Evolutionary conservation across 1,140 invertebrate genomes (phyloP).

Genomic region (Pseudomyrmex concolor): DNA sequence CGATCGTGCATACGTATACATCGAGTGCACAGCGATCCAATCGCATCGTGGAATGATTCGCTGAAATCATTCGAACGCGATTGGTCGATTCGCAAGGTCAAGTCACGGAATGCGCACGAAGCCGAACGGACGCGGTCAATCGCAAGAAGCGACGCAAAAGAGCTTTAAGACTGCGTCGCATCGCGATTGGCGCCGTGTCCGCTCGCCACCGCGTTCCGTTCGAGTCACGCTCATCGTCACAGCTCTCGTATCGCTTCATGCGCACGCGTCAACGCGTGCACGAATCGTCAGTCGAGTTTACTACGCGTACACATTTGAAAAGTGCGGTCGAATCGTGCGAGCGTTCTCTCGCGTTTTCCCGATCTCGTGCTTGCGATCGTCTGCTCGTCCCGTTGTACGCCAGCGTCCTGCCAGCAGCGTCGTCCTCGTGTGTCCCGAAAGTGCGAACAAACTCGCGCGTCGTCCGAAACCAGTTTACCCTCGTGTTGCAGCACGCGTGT

Average conservation of each 20-base stretch:
- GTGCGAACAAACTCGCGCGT: slow-evolving; percentile 16
- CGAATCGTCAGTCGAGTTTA: slow-evolving; percentile 1
- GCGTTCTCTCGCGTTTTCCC: slow-evolving; percentile 7
- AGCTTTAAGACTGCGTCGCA: no score
- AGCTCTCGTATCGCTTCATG: neutral
- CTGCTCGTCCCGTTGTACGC: neutral
- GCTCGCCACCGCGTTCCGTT: no score
- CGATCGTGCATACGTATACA: no score
- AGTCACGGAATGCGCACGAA: no score
- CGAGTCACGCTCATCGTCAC: no score
- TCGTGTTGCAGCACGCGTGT: slow-evolving; percentile 19
- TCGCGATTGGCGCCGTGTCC: no score
- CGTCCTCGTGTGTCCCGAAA: neutral
- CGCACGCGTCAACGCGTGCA: slow-evolving; percentile 28
- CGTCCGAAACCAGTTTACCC: slow-evolving; percentile 18
- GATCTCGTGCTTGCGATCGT: neutral
- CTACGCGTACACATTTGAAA: slow-evolving; percentile 49
- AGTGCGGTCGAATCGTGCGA: slow-evolving; percentile 19
- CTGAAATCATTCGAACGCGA: no score
- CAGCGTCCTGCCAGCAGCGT: neutral
- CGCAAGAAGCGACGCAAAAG: no score
- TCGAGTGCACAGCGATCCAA: no score
- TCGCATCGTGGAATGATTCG: no score
- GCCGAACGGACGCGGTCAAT: no score
- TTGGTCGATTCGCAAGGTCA: no score